Percentiles rank a stretch among this genome's conserved stretches.
phyloP scores from a whole-genome alignment of 1,140 invertebrate species.

The Caenorhabditis remanei region DNA sequence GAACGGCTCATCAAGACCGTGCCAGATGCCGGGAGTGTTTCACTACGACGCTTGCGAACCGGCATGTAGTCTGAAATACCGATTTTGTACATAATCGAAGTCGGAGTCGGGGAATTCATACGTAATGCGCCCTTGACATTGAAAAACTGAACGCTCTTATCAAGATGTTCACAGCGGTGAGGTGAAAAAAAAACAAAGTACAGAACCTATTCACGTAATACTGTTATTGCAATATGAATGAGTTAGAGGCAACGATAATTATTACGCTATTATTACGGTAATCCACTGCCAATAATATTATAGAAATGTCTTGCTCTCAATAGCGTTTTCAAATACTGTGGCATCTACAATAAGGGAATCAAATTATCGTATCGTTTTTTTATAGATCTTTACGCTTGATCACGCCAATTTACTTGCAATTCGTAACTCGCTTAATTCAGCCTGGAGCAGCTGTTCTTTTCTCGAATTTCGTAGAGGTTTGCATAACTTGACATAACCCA shows the following conservation, averaged over 20 bases:
- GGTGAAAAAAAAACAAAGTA: neutral
- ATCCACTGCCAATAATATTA: neutral
- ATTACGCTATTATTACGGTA: neutral
- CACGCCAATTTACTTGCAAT: neutral
- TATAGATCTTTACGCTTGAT: too few relatives aligned
- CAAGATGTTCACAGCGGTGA: neutral
- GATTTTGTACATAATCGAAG: neutral
- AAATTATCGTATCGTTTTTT: too few relatives aligned
- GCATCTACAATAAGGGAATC: too few relatives aligned
- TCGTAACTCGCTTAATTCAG: neutral
- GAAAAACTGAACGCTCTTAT: neutral
- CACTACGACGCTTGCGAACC: slow-evolving; percentile 38
- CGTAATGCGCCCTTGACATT: slow-evolving; percentile 3
- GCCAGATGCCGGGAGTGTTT: neutral
- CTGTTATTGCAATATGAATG: neutral
- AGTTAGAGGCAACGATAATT: neutral
- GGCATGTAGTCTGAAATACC: slow-evolving; percentile 18
- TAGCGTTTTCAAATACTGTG: too few relatives aligned
- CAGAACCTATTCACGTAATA: neutral
- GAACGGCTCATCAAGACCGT: neutral
- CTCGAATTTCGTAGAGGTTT: slow-evolving; percentile 15
- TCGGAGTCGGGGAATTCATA: neutral
- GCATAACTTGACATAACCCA: slow-evolving; percentile 44
- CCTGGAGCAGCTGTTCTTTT: slow-evolving; percentile 11
- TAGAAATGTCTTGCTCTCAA: too few relatives aligned